phyloP scores from a whole-genome alignment of 2,888 invertebrate genomes.

The Parapristionchus giblindavisi region DNA sequence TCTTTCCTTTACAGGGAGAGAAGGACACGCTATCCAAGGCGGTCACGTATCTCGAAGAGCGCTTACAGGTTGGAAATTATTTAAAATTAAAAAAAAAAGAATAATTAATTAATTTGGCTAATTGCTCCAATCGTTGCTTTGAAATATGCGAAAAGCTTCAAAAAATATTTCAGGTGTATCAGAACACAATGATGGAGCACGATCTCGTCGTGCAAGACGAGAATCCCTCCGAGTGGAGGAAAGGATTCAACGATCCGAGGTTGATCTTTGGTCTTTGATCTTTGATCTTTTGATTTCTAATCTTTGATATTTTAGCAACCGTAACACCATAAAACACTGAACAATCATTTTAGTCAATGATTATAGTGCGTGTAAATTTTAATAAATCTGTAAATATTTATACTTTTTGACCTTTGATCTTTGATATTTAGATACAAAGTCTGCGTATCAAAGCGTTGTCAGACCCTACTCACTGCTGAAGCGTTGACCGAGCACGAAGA shows the following conservation, averaged over 20 bases:
- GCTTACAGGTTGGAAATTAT: conserved; percentile 46
- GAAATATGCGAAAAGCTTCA: background rate
- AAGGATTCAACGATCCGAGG: conserved; percentile 61
- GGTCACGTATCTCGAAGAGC: conserved; percentile 63
- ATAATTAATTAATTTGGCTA: background rate
- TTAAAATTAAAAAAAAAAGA: background rate
- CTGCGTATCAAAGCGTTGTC: conserved; percentile 53
- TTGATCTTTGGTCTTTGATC: too few species aligned
- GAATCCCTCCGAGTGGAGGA: conserved; percentile 57
- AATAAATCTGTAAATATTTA: too few species aligned
- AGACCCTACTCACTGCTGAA: conserved; percentile 62
- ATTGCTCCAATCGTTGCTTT: background rate
- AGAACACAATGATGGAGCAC: conserved; percentile 64
- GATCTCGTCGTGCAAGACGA: conserved; percentile 62
- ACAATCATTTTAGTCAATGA: too few species aligned
- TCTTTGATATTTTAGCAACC: background rate
- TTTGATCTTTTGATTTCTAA: background rate
- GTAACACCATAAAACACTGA: too few species aligned
- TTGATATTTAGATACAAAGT: conserved; percentile 48
- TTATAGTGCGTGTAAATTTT: too few species aligned
- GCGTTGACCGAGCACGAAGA: conserved; percentile 55
- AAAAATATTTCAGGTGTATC: conserved; percentile 51
- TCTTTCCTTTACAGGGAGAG: conserved; percentile 45
- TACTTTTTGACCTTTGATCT: background rate
- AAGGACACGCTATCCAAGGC: conserved; percentile 58